phyloP scores from a whole-genome alignment of 2,888 invertebrate genomes.

The Leucophora obtusa region DNA sequence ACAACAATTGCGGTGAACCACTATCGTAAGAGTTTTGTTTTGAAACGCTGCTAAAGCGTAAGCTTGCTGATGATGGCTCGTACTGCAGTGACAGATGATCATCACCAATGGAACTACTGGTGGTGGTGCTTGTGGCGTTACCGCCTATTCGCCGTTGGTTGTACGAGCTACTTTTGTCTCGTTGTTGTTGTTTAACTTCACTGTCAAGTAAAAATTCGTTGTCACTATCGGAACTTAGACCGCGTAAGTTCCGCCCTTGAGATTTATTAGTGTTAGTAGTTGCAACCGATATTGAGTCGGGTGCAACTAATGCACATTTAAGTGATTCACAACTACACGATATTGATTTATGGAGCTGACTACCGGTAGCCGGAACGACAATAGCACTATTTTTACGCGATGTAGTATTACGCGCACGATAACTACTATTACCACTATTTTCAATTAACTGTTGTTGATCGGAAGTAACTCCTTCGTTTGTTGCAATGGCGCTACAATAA shows the following conservation, averaged over 20 bases:
- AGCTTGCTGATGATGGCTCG: slow-evolving; percentile 68
- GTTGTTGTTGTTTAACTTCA: slow-evolving; percentile 36
- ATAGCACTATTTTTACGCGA: slow-evolving; percentile 50
- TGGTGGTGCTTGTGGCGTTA: slow-evolving; percentile 54
- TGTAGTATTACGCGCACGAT: slow-evolving; percentile 48
- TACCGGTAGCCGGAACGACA: slow-evolving; percentile 33
- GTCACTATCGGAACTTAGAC: slow-evolving; percentile 48
- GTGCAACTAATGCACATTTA: slow-evolving; percentile 68
- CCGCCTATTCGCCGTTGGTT: slow-evolving; percentile 51
- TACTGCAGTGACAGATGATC: slow-evolving; percentile 69
- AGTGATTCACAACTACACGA: slow-evolving; percentile 75
- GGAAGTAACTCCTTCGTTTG: slow-evolving; percentile 49
- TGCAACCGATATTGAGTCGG: slow-evolving; percentile 59
- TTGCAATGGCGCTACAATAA: slow-evolving; percentile 63
- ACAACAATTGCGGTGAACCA: slow-evolving; percentile 63
- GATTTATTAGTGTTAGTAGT: slow-evolving; percentile 30
- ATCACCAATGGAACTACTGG: slow-evolving; percentile 67
- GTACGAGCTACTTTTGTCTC: slow-evolving; percentile 16
- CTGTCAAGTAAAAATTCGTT: slow-evolving; percentile 58
- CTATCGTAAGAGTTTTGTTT: slow-evolving; percentile 76
- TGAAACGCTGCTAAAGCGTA: slow-evolving; percentile 71
- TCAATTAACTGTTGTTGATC: slow-evolving; percentile 41
- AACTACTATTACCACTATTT: slow-evolving; percentile 23
- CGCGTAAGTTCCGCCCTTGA: slow-evolving; percentile 47
- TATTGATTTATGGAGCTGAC: slow-evolving; percentile 70